Evolutionary conservation across 2,113 vertebrate genomes (phyloP), one percentile per base, ranked within the genome.

Genomic region (Phyllostomus hastatus): DNA sequence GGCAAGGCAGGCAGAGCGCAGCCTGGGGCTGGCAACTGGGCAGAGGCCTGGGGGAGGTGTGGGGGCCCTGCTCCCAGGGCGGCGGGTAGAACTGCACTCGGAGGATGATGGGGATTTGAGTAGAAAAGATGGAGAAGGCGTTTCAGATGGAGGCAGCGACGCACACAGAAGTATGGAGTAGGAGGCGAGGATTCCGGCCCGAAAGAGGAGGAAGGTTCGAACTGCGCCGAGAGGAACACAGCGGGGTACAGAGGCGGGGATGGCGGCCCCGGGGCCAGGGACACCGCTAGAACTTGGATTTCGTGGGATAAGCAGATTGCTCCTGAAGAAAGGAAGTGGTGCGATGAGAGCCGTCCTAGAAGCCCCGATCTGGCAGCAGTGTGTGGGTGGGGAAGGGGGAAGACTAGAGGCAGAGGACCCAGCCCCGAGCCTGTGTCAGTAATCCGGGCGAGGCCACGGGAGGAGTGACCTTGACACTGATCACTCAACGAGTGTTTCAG

Each of bases 321-420:
- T 93, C 84, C 69, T 90, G 20, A 59, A 82, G 67, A 48, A 91
- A 78, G 33, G 61, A 46, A 54, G 31, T 33, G n/a, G 84, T 38
- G 9, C 7, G 61, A 22, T 48, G 7, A 76, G 76, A 87, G 48
- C 28, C 3, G 69, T 59, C 61, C 70, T 43, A 75, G 79, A 57
- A 85, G 84, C 31, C 28, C 24, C 17, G 85, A 41, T 38, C 80
- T 24, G 41, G 81, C 64, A 19, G 17, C 31, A 5, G 50, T 10
- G 35, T 70, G 61, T 24, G 16, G 72, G 57, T 19, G 80, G 43
- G 20, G 33, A 28, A 54, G 19, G 38, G 81, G 70, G 26, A 10
- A 9, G 38, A 19, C 7, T 7, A 14, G 54, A 69, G 76, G 66
- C 73, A 28, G 61, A 86, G 79, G 73, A 31, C 9, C 14, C 41